Evolutionary conservation across 2,113 vertebrate genomes (phyloP), one percentile per base, ranked within the genome.

Genomic region (Chaetorhynchus papuensis): DNA sequence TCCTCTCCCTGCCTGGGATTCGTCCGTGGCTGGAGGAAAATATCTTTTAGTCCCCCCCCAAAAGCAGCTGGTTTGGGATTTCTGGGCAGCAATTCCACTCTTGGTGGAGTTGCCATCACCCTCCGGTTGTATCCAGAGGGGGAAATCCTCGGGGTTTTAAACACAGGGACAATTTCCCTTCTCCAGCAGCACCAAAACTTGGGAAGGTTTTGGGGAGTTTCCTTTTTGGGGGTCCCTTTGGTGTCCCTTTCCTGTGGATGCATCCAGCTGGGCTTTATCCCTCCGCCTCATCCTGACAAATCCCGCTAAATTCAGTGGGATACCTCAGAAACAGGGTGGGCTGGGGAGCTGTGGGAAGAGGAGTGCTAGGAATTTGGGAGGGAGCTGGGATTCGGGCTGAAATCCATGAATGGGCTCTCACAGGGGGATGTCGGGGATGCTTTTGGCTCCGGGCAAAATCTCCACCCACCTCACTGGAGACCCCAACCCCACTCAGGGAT

Each of bases 361-460:
- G n/a, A n/a, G n/a, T n/a, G n/a, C n/a, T n/a, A n/a, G n/a, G n/a
- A n/a, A n/a, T n/a, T n/a, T n/a, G n/a, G n/a, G n/a, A n/a, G n/a
- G 52, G 61, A 23, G 35, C 17, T n/a, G 45, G 23, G n/a, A 21
- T 49, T 41, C 16, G 79, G 70, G 49, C 44, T 70, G 83, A 15
- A 65, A 76, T 10, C 30, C 45, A 1, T 0, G 1, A 0, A 0
- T 35, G 31, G 24, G 14, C 26, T 16, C 45, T 37, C 16, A 0
- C 17, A 4, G 27, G 56, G 64, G 52, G 52, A 11, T 6, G 0
- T 2, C 18, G 11, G 74, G 60, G 21, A 37, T 2, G 19, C 2
- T 39, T 84, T 7, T 1, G 1, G 26, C 44, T 2, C 1, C 31
- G 9, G 61, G 61, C 5, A 21, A 66, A 56, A 18, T 7, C 61